phyloP scores from a whole-genome alignment of 2,888 invertebrate species.

The Chrysolina oricalcia region DNA sequence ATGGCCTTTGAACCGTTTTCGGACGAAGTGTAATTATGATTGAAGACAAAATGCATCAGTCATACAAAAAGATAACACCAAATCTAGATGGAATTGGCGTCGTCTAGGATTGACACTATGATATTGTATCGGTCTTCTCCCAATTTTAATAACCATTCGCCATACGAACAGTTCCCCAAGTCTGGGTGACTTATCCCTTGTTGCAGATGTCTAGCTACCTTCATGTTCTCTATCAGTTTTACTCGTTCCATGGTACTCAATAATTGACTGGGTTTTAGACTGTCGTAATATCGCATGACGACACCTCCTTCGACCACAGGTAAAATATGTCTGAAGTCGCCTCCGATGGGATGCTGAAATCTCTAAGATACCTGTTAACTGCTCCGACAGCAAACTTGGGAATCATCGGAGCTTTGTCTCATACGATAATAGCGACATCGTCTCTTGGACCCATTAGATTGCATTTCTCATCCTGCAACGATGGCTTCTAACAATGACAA shows the following conservation, averaged over 20 bases:
- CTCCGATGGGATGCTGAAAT: constrained; percentile 37
- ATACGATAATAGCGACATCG: not conserved
- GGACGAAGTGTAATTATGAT: not conserved
- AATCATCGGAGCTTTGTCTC: constrained; percentile 52
- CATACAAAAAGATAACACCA: not conserved
- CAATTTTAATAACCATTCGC: not conserved
- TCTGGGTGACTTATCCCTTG: not conserved
- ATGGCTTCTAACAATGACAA: no score
- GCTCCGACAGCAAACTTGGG: constrained; percentile 36
- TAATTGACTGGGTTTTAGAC: not conserved
- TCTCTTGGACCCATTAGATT: not conserved
- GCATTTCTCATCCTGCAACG: no score
- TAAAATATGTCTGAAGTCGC: constrained; percentile 53
- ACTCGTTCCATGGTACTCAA: not conserved
- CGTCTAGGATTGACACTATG: no score
- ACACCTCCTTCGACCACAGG: constrained; percentile 46
- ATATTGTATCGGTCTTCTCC: not conserved
- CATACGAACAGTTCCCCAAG: not conserved
- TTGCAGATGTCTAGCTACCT: not conserved
- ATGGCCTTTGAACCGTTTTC: not conserved
- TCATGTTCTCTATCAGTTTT: not conserved
- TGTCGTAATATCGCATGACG: not conserved
- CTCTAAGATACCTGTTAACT: constrained; percentile 39
- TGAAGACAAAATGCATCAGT: not conserved
- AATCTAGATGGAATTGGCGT: constrained; percentile 6